Base-by-base conservation (phyloP, 2,888 invertebrate species). In the Nebria brevicollis region DNA sequence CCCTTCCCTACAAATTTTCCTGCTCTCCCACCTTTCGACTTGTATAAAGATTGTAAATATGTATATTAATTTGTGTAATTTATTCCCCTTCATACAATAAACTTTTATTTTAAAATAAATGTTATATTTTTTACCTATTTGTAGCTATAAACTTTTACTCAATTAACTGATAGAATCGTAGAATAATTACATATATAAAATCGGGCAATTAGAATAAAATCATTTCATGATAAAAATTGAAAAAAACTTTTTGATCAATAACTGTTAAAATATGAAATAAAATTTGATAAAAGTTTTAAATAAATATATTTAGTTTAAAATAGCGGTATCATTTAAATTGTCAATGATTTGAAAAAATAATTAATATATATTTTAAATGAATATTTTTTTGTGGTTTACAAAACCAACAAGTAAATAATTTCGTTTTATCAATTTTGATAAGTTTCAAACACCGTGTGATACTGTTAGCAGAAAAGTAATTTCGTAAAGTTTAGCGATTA, bases 41-140 rank as follows among this genome's bases (percentile, higher is more conserved):
- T 80, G 75, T 80, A 80, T 65, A 80, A 75, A 75, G 73, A 34
- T 75, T 80, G 80, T 80, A 80, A 80, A 80, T 80, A 80, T 80
- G 77, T 78, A 64, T 75, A 75, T 75, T 64, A 54, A 54, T 26
- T 72, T 75, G 20, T 54, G 75, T 79, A 79, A 80, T 80, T 80
- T 75, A 80, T 80, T 80, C 70, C 75, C 42, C 11, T 43, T 65
- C 43, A 34, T 13, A 15, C 42, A 80, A 80, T 80, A 80, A 79
- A 70, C 13, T 66, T 20, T 70, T 54, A 20, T 8, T 54, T 54
- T 2, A 54, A 54, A 54, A 11, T 54, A 54, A 11, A 11, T 54
- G 54, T 54, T 54, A 7, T 54, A 54, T 8, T 54, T 54, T 54
- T 54, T 54, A 54, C 54, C 54, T 54, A 54, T 54, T 54, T 54